Base-by-base conservation (phyloP, 2,113 vertebrate genomes). In the Geococcyx californianus region DNA sequence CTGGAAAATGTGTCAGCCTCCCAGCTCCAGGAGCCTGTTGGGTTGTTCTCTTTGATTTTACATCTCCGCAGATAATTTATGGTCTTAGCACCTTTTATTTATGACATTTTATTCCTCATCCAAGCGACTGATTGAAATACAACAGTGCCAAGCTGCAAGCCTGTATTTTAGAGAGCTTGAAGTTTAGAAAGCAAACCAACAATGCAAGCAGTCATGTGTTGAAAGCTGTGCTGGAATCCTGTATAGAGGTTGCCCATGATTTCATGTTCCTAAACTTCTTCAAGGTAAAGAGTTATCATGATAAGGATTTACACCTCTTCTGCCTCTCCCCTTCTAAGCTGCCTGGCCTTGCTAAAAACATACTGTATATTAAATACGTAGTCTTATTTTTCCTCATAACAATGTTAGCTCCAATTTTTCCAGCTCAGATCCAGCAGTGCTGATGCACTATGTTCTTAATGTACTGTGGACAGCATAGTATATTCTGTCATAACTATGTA, bases 31-130 rank as follows among this genome's bases (percentile, higher is more conserved):
- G 97, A 95, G 84, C 75, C 90, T 96, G 89, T 89, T 94, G 90
- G 93, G 92, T 94, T 89, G 84, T 77, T 97, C 84, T 93, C 91
- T 98, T 98, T 97, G 97, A 98, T 98, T 98, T 98, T 98, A 97
- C 97, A 97, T 97, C 97, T 96, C 74, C 11, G 9, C 86, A 96
- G 93, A 97, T n/a, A 97, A 98, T 98, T 98, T 98, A 98, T 97
- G 95, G 93, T 84, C 85, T 49, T 40, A 0, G 75, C 54, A 77
- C 86, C 67, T 93, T 97, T 98, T 97, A 98, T 98, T 98, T 98
- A 98, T 96, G 98, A 88, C 81, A 74, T 83, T 74, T 86, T 96
- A 95, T 91, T 93, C 92, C 97, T 96, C 59, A 18, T 95, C 96
- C 94, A 88, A 77, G 94, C 93, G 24, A 94, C 95, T 97, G 97